Evolutionary conservation across 1,140 invertebrate genomes (phyloP).

Genomic region (Drosophila suzukii): DNA sequence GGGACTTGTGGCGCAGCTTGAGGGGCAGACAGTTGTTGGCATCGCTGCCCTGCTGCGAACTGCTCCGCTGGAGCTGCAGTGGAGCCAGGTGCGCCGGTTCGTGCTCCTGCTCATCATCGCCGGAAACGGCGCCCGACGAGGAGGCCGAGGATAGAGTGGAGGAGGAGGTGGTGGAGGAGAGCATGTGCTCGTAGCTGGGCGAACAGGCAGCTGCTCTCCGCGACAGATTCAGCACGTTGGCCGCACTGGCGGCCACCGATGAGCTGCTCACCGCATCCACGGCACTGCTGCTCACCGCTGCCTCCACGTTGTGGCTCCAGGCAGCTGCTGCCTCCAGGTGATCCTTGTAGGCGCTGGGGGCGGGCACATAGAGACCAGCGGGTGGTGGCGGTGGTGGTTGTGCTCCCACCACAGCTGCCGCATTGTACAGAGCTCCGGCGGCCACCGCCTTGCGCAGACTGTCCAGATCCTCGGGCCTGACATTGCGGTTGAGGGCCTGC

Average conservation of each 20-base stretch:
- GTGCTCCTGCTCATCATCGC: slow-evolving; percentile 84
- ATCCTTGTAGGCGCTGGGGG: slow-evolving; percentile 51
- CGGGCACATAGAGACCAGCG: slow-evolving; percentile 28
- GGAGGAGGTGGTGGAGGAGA: slow-evolving; percentile 70
- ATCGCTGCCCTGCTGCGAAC: slow-evolving; percentile 56
- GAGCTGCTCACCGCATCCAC: slow-evolving; percentile 71
- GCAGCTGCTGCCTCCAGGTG: slow-evolving; percentile 49
- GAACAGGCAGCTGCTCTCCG: slow-evolving; percentile 83
- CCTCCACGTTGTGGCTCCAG: slow-evolving; percentile 53
- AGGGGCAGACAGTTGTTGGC: slow-evolving; percentile 90
- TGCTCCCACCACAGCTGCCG: slow-evolving; percentile 38
- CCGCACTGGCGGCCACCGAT: slow-evolving; percentile 60
- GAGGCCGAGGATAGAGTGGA: slow-evolving; percentile 44
- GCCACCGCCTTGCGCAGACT: slow-evolving; percentile 77
- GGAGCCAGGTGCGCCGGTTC: slow-evolving; percentile 50
- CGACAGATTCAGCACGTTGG: slow-evolving; percentile 89
- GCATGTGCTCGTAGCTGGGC: slow-evolving; percentile 74
- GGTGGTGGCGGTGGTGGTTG: slow-evolving; percentile 17
- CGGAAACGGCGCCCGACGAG: slow-evolving; percentile 89
- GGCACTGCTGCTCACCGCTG: slow-evolving; percentile 68
- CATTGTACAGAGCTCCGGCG: slow-evolving; percentile 66
- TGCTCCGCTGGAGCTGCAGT: slow-evolving; percentile 26
- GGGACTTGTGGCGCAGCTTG: slow-evolving; percentile 96
- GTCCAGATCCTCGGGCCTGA: slow-evolving; percentile 73
- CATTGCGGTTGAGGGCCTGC: slow-evolving; percentile 73